A percentile compares a stretch with the other conserved stretches of the same genome.
phyloP scores from a whole-genome alignment of 2,797 vertebrate species.

The Heteromormyrus szaboi region DNA sequence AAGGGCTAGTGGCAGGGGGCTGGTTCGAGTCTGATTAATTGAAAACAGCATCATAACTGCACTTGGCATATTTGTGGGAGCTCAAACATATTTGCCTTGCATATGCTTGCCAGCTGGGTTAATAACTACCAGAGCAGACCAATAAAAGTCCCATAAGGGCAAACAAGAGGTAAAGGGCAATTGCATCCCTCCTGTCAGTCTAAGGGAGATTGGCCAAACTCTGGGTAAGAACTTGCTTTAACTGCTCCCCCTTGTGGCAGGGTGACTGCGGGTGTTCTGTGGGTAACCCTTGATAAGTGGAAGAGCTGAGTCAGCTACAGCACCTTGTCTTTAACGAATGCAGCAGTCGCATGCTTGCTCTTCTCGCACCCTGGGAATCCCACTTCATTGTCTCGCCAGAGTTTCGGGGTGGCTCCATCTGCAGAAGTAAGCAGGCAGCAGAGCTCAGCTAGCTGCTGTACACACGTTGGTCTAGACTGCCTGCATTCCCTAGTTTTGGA shows the following conservation, averaged over 20 bases:
- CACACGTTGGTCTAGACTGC: not conserved
- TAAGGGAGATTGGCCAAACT: not conserved
- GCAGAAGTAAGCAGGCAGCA: not conserved
- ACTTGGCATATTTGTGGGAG: not conserved
- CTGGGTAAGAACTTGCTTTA: not conserved
- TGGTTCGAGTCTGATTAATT: not conserved
- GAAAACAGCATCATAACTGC: not conserved
- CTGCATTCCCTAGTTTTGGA: not conserved
- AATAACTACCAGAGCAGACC: not conserved
- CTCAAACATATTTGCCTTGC: not conserved
- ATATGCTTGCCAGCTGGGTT: not conserved
- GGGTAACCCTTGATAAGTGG: not conserved
- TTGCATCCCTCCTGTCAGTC: not conserved
- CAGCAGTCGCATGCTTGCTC: not conserved
- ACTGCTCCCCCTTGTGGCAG: not conserved
- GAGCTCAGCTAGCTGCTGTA: not conserved
- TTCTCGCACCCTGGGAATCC: not conserved
- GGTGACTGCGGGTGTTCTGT: not conserved
- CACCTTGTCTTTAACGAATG: not conserved
- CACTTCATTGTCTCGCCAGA: not conserved
- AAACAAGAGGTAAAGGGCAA: not conserved
- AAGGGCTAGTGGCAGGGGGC: not conserved
- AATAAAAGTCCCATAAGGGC: not conserved
- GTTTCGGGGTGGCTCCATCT: not conserved
- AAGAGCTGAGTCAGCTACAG: not conserved